Conservation (phyloP, 2,888 invertebrate genomes). For the Nymphalis polychloros region DNA sequence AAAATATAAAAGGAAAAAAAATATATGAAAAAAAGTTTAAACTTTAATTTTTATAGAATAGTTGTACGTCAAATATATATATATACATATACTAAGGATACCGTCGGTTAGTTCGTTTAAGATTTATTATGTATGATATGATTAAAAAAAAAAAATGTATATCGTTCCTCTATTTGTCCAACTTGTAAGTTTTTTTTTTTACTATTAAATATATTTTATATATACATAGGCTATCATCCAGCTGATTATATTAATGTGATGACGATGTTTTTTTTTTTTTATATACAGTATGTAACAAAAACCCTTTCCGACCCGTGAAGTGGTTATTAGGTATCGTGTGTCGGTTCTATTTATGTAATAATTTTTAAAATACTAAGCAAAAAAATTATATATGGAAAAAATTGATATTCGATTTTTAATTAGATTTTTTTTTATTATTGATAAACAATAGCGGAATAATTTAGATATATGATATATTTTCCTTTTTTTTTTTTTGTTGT, state of each 20-base stretch:
- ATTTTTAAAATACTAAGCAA: no score
- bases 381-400: no score
- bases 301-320: no score
- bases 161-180: conserved; percentile 39
- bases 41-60: conserved; percentile 26
- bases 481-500: no score
- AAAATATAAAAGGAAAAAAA: conserved; percentile 27
- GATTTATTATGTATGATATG: conserved; percentile 29
- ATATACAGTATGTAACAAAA: no score
- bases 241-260: conserved; percentile 17
- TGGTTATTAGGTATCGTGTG: no score
- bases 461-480: no score
- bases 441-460: no score
- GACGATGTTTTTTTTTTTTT: conserved; percentile 11
- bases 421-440: no score
- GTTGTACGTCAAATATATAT: conserved; percentile 47
- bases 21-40: conserved; percentile 32
- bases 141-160: not conserved
- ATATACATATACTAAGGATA: conserved; percentile 35
- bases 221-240: conserved; percentile 9
- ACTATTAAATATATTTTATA: conserved; percentile 13
- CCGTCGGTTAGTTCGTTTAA: conserved; percentile 44
- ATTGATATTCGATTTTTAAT: not conserved
- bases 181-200: conserved; percentile 20
- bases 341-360: no score